phyloP scores from a whole-genome alignment of 2,113 vertebrate genomes.

The rat (Rattus norvegicus) region DNA sequence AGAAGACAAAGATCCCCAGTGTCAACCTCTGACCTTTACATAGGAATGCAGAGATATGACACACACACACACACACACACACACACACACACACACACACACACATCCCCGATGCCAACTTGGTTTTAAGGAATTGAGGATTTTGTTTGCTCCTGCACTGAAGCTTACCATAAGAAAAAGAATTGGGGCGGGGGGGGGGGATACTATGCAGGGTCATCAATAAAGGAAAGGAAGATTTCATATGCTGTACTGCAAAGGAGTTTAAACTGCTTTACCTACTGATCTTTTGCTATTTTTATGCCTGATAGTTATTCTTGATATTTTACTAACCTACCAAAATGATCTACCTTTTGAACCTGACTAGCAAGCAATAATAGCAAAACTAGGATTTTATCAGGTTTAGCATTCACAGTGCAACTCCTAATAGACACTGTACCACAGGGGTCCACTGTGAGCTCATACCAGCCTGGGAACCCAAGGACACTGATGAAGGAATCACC shows the following conservation, averaged over 20 bases:
- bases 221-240: background rate
- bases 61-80: too few species aligned
- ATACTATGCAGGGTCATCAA: background rate
- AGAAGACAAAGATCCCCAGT: too few species aligned
- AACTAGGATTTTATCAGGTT: background rate
- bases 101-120: background rate
- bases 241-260: conserved; percentile 30
- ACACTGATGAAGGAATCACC: background rate
- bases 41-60: background rate
- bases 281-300: conserved; percentile 65
- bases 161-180: background rate
- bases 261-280: conserved; percentile 61
- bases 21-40: background rate
- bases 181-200: background rate
- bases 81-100: background rate
- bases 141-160: background rate
- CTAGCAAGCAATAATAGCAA: conserved; percentile 14
- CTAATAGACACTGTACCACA: background rate
- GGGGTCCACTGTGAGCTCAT: background rate
- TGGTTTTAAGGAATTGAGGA: background rate
- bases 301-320: conserved; percentile 58
- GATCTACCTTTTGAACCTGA: conserved; percentile 9
- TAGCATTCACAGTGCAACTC: background rate
- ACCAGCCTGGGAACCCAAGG: background rate
- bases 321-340: conserved; percentile 57